Percentiles rank a stretch among this genome's conserved stretches.
Evolutionary conservation across 2,888 invertebrate species (phyloP).

Genomic region (Hermaeophaga mercurialis): DNA sequence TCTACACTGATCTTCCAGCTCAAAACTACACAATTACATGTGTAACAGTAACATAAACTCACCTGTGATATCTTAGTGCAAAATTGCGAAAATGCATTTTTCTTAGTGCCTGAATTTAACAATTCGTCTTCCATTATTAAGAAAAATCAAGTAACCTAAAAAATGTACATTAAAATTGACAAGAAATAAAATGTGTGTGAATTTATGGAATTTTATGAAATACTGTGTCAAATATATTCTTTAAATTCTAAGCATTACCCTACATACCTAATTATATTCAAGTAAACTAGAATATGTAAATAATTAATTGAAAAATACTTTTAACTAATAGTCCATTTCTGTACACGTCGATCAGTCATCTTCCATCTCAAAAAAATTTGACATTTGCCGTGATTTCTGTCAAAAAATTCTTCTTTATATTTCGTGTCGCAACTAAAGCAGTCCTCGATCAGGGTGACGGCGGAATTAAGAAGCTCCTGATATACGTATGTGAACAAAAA

Average conservation of each 20-base stretch:
- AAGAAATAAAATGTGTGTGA: background rate
- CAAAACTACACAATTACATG: background rate
- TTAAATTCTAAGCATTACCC: background rate
- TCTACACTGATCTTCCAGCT: background rate
- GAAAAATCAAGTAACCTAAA: constrained; percentile 25
- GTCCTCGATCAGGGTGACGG: no score
- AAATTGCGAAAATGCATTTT: constrained; percentile 69
- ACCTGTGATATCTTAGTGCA: constrained; percentile 74
- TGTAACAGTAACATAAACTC: constrained; percentile 6
- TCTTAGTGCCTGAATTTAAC: constrained; percentile 61
- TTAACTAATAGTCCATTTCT: constrained; percentile 36
- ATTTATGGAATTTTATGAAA: background rate
- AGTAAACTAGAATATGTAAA: constrained; percentile 18
- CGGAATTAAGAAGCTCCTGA: no score
- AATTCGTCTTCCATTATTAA: constrained; percentile 74
- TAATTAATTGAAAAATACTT: constrained; percentile 19
- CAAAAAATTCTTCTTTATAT: no score
- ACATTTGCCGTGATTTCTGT: constrained; percentile 1
- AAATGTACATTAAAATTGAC: constrained; percentile 8
- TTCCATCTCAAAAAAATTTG: constrained; percentile 8
- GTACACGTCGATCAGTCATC: constrained; percentile 35
- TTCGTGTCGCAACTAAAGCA: no score
- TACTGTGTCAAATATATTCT: background rate
- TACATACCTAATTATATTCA: constrained; percentile 30
- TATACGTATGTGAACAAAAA: no score